Evolutionary conservation across 92 coral and sea anemone species (phyloP).

Genomic region (Umimayanthus chanpuru): DNA sequence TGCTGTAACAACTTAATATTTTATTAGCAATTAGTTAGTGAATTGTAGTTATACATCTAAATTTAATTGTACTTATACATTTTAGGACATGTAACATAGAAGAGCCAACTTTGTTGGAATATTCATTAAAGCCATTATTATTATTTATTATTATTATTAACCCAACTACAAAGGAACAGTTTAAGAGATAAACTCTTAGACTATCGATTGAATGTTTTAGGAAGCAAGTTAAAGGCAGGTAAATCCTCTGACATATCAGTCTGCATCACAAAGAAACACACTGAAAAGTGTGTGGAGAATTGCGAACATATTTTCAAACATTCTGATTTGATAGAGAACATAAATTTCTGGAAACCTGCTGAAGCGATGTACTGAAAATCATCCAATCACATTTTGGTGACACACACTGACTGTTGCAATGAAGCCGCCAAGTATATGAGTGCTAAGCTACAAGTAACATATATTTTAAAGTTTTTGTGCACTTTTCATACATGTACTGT

Average conservation of each 20-base stretch:
- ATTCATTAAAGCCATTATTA: too few relatives aligned
- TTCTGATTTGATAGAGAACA: background rate
- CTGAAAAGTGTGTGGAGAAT: background rate
- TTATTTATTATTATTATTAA: too few relatives aligned
- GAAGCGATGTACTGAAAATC: background rate
- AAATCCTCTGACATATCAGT: background rate
- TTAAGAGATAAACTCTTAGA: too few relatives aligned
- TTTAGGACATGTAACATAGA: too few relatives aligned
- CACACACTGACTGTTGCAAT: background rate
- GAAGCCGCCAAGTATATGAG: background rate
- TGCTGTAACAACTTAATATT: too few relatives aligned
- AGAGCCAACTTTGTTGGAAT: too few relatives aligned
- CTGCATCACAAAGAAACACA: background rate
- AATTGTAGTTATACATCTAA: too few relatives aligned
- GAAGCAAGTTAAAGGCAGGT: background rate
- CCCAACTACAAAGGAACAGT: too few relatives aligned
- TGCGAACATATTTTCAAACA: background rate
- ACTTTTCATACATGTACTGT: background rate
- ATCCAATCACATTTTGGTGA: slow-evolving; percentile 12
- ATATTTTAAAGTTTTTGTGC: background rate
- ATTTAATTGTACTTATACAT: too few relatives aligned
- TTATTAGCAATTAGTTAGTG: too few relatives aligned
- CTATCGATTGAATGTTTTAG: background rate
- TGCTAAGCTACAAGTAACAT: background rate
- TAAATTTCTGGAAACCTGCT: background rate